Evolutionary conservation across 1,140 invertebrate genomes (phyloP).

Genomic region (Radopholus similis): DNA sequence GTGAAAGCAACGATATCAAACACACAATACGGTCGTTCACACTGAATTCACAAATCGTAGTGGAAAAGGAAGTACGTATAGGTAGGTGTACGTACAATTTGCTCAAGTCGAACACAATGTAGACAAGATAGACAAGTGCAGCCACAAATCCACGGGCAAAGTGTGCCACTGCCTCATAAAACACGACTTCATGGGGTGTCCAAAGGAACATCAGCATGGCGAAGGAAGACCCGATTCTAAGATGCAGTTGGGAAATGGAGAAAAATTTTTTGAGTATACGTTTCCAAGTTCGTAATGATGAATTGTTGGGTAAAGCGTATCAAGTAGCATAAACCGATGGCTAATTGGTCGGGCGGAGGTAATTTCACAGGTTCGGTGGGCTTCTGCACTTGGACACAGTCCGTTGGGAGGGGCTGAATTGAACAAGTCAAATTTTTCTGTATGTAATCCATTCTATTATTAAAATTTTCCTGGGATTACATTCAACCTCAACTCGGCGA

Average conservation of each 20-base stretch:
- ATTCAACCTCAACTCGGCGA: neutral
- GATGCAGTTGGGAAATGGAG: neutral
- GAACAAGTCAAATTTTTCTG: neutral
- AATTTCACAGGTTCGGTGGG: slow-evolving; percentile 18
- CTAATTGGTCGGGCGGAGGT: slow-evolving; percentile 23
- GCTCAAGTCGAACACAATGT: slow-evolving; percentile 35
- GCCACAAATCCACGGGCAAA: slow-evolving; percentile 10
- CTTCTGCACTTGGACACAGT: too few species aligned
- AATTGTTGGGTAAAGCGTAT: slow-evolving; percentile 38
- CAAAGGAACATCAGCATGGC: slow-evolving; percentile 43
- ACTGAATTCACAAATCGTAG: slow-evolving; percentile 34
- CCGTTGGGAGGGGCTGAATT: too few species aligned
- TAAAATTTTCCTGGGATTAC: neutral
- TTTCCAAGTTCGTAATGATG: slow-evolving; percentile 36
- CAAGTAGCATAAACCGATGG: slow-evolving; percentile 17
- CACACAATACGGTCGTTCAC: slow-evolving; percentile 26
- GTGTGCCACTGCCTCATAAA: slow-evolving; percentile 21
- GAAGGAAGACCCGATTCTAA: slow-evolving; percentile 32
- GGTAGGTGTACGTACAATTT: slow-evolving; percentile 7
- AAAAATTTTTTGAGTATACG: slow-evolving; percentile 6
- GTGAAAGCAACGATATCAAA: slow-evolving; percentile 1
- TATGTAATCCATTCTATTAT: neutral
- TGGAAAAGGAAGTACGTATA: neutral
- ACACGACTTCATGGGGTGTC: slow-evolving; percentile 14
- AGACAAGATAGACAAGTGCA: slow-evolving; percentile 25